Percentiles rank a stretch among this genome's conserved stretches.
Conservation (phyloP, 2,888 invertebrate species). For the Rhingia campestris region DNA sequence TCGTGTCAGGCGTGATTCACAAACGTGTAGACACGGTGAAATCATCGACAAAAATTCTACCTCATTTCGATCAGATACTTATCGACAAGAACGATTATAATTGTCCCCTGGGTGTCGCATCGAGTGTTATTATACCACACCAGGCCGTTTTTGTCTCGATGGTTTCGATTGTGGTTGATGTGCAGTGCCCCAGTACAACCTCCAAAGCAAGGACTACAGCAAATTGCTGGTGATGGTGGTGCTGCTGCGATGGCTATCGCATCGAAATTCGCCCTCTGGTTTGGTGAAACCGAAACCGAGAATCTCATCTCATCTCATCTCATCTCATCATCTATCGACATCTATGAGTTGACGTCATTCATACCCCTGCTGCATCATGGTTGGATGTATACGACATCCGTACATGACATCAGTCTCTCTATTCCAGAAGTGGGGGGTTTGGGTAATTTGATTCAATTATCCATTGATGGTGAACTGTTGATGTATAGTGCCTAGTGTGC, state of each 20-base stretch:
- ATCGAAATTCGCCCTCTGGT: constrained; percentile 51
- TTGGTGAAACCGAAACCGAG: constrained; percentile 62
- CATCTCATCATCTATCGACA: constrained; percentile 45
- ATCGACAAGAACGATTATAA: constrained; percentile 70
- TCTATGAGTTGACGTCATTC: constrained; percentile 31
- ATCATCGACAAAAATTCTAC: constrained; percentile 61
- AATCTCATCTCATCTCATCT: constrained; percentile 70
- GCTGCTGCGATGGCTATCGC: constrained; percentile 45
- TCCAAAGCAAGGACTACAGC: constrained; percentile 24
- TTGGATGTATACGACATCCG: not conserved
- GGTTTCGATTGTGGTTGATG: constrained; percentile 56
- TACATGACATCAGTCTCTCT: constrained; percentile 19
- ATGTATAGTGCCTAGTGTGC: constrained; percentile 29
- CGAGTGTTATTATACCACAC: constrained; percentile 49
- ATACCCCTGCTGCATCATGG: constrained; percentile 1
- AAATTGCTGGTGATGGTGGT: constrained; percentile 33
- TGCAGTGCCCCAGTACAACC: not conserved
- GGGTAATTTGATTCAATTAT: constrained; percentile 72
- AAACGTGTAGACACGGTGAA: constrained; percentile 66
- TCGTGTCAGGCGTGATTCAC: constrained; percentile 67
- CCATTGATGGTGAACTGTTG: constrained; percentile 64
- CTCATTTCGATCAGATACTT: constrained; percentile 58
- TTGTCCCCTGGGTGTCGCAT: constrained; percentile 57
- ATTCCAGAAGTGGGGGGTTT: constrained; percentile 6
- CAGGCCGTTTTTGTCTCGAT: constrained; percentile 60